These are phyloP conservation scores for Graphium colonna DNA, from an alignment of 2,888 invertebrate genomes.

Conservation along the genomic window DNA sequence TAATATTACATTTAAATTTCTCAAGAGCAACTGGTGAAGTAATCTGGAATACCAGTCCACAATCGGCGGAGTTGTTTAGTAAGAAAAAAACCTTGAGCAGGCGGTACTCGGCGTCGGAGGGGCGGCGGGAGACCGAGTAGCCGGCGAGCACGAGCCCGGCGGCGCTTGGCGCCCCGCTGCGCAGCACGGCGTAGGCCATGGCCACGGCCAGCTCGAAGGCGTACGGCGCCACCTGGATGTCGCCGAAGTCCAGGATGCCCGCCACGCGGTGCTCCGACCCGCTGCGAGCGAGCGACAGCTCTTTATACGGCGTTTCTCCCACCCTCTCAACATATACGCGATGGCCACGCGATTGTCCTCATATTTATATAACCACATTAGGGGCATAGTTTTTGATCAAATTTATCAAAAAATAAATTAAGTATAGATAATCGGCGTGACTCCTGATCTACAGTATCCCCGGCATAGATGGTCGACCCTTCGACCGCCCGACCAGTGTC, in stretches of 20 bases:
- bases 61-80: neutral
- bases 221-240: slow-evolving; percentile 85
- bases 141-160: slow-evolving; percentile 89
- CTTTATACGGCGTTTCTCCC: too few species aligned
- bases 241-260: slow-evolving; percentile 93
- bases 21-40: too few species aligned
- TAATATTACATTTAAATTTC: too few species aligned
- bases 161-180: slow-evolving; percentile 78
- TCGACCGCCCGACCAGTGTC: too few species aligned
- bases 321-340: neutral
- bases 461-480: too few species aligned
- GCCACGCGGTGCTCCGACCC: slow-evolving; percentile 78
- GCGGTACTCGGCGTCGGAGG: slow-evolving; percentile 82
- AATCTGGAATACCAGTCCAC: too few species aligned
- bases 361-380: too few species aligned
- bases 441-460: too few species aligned
- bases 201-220: slow-evolving; percentile 92
- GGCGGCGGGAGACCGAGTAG: slow-evolving; percentile 81
- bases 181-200: slow-evolving; percentile 89
- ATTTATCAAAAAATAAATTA: too few species aligned
- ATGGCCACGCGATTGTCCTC: too few species aligned
- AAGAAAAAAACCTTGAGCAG: slow-evolving; percentile 81
- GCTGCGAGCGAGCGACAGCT: slow-evolving; percentile 32
- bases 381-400: too few species aligned
- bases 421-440: too few species aligned